Conservation (phyloP, 1,140 invertebrate species). For the Brachionus rubens region DNA sequence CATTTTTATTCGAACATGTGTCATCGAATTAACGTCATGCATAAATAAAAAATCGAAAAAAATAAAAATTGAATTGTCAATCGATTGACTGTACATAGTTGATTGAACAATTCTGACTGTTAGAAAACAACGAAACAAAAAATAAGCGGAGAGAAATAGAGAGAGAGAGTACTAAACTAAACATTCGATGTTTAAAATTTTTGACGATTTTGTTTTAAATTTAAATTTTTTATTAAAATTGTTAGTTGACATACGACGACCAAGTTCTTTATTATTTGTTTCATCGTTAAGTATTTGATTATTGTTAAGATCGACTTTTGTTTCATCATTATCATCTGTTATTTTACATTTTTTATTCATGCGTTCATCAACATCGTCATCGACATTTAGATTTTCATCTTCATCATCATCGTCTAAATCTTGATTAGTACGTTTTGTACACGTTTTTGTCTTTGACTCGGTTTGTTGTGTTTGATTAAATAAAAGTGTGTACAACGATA, state of each 20-base stretch:
- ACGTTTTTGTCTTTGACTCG: background rate
- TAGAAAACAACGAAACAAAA: too few relatives aligned
- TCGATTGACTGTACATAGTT: background rate
- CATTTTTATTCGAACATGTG: too few relatives aligned
- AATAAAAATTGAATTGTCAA: constrained; percentile 16
- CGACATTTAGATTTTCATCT: constrained; percentile 33
- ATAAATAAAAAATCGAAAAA: background rate
- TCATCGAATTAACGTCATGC: too few relatives aligned
- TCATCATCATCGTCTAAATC: background rate
- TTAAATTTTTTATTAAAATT: constrained; percentile 36
- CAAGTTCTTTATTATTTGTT: constrained; percentile 1
- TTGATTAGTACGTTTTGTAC: background rate
- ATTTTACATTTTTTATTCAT: constrained; percentile 31
- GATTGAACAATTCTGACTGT: constrained; percentile 36
- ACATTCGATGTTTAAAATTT: constrained; percentile 29
- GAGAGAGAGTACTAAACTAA: constrained; percentile 4
- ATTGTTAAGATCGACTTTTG: background rate
- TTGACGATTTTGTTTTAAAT: constrained; percentile 8
- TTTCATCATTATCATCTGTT: background rate
- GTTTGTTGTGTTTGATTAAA: background rate
- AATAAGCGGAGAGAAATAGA: too few relatives aligned
- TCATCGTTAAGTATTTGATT: constrained; percentile 36
- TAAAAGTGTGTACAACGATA: background rate
- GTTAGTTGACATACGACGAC: too few relatives aligned
- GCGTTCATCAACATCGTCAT: background rate